These are phyloP conservation scores for Willisornis vidua DNA, from an alignment of 2,113 vertebrate genomes.

Conservation along the genomic window DNA sequence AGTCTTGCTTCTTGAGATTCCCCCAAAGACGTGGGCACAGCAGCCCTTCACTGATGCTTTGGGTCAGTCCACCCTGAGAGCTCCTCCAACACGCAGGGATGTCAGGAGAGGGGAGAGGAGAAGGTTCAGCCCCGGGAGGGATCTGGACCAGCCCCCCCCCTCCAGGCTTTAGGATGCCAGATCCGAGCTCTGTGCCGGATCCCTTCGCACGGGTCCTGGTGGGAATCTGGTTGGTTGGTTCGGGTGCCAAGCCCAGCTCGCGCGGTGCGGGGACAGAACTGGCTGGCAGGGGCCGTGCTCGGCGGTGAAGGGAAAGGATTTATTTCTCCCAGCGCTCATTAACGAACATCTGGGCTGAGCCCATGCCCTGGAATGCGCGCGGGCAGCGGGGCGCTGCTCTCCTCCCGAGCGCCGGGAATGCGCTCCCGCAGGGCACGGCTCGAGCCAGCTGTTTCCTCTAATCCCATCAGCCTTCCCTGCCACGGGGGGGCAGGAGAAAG, in stretches of 20 bases:
- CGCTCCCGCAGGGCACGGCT: slow-evolving; percentile 65
- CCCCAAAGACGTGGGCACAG: rapidly evolving
- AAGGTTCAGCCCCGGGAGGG: neutral
- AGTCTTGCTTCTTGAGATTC: neutral
- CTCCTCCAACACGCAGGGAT: rapidly evolving
- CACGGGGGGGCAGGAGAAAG: slow-evolving; percentile 45
- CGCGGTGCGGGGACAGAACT: neutral
- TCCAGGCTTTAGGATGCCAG: neutral
- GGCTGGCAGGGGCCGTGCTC: slow-evolving; percentile 37
- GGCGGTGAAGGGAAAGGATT: slow-evolving; percentile 29
- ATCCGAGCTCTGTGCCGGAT: neutral
- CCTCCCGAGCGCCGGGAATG: slow-evolving; percentile 49
- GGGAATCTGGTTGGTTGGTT: neutral
- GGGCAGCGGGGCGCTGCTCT: slow-evolving; percentile 63
- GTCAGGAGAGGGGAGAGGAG: neutral
- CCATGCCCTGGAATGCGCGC: slow-evolving; percentile 70
- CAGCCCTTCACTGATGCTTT: neutral
- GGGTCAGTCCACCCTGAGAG: neutral
- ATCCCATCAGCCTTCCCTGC: slow-evolving; percentile 65
- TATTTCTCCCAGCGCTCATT: slow-evolving; percentile 38
- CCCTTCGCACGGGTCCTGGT: rapidly evolving
- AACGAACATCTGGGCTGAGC: slow-evolving; percentile 77
- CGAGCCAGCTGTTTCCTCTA: slow-evolving; percentile 74
- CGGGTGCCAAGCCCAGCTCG: neutral
- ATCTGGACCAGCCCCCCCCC: neutral